phyloP scores from a whole-genome alignment of 2,113 vertebrate species.

The Nyctereutes procyonoides region DNA sequence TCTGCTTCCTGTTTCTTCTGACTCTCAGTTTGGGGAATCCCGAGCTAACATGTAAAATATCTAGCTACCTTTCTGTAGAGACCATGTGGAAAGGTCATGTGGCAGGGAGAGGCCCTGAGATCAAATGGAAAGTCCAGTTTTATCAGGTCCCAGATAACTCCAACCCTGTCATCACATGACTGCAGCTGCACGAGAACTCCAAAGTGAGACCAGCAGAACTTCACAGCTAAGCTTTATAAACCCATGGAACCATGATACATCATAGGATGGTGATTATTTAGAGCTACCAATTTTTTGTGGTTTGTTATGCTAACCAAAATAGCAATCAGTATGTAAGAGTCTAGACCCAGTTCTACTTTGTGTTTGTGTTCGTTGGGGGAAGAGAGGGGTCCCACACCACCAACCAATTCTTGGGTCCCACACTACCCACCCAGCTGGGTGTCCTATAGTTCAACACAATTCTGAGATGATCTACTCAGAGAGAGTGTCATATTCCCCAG shows the following conservation, averaged over 20 bases:
- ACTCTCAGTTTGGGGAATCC: background rate
- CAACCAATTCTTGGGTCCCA: background rate
- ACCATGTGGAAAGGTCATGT: background rate
- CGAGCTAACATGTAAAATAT: background rate
- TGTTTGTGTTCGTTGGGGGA: background rate
- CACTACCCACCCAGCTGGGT: background rate
- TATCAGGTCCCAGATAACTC: background rate
- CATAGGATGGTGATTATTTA: background rate
- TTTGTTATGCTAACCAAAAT: background rate
- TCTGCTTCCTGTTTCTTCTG: background rate
- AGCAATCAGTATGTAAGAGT: background rate
- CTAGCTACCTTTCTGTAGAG: background rate
- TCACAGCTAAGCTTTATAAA: background rate
- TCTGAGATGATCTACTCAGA: background rate
- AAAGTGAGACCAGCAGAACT: background rate
- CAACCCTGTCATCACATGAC: background rate
- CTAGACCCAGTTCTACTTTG: background rate
- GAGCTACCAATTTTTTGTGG: background rate
- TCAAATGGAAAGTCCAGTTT: background rate
- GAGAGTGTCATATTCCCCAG: background rate
- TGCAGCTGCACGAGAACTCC: background rate
- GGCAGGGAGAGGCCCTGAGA: background rate
- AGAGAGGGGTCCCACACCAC: background rate
- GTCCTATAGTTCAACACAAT: background rate
- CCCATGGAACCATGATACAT: background rate